Conservation (phyloP, 2,888 invertebrate species). For the Tenthredo amoena region DNA sequence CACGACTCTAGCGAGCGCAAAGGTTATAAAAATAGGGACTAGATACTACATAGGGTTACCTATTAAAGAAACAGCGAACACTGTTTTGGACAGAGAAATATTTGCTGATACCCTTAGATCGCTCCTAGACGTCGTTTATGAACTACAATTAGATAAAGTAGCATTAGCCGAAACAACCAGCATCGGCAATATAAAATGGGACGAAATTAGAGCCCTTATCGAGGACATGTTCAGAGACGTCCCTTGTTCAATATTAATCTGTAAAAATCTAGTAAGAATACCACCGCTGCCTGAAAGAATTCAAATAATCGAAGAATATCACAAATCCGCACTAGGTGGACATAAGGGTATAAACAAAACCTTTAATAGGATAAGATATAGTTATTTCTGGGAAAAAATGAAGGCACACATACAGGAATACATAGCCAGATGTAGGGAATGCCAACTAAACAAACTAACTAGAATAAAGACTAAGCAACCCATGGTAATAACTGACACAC, state of each 20-base stretch:
- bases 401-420: conserved; percentile 48
- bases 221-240: background rate
- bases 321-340: conserved; percentile 46
- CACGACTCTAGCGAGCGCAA: background rate
- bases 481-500: conserved; percentile 56
- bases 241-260: conserved; percentile 41
- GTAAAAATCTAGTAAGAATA: conserved; percentile 5
- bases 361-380: conserved; percentile 46
- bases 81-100: too few relatives aligned
- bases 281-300: conserved; percentile 28
- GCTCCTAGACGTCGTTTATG: background rate
- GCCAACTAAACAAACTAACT: conserved; percentile 54
- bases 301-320: conserved; percentile 46
- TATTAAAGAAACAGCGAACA: background rate
- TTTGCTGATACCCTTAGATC: background rate
- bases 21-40: background rate
- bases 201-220: background rate
- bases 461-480: conserved; percentile 55
- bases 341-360: conserved; percentile 55
- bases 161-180: conserved; percentile 44
- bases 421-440: conserved; percentile 35
- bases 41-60: background rate
- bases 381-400: conserved; percentile 42
- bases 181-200: conserved; percentile 48
- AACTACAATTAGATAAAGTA: background rate